Evolutionary conservation across 2,888 invertebrate species (phyloP).

Genomic region (Drosophila anceps): DNA sequence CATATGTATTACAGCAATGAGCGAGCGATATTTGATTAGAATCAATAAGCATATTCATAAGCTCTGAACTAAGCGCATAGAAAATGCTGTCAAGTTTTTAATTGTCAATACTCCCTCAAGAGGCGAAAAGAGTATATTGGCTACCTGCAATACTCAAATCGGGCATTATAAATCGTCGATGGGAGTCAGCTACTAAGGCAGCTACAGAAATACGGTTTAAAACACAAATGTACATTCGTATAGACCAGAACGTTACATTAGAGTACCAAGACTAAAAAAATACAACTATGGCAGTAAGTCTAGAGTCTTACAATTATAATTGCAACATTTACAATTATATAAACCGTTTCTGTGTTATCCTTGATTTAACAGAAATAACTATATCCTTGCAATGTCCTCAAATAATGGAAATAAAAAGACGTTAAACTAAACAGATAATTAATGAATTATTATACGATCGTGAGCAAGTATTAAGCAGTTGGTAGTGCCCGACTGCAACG

Average conservation of each 20-base stretch:
- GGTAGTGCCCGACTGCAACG: background rate
- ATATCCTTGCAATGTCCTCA: background rate
- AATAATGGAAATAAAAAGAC: no score
- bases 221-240: background rate
- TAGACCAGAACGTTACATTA: background rate
- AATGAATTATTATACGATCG: no score
- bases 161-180: no score
- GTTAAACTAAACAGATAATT: no score
- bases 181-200: no score
- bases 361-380: no score
- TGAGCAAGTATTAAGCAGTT: background rate
- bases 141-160: background rate
- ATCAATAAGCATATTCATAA: slow-evolving; percentile 37
- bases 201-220: background rate
- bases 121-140: background rate
- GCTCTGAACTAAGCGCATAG: slow-evolving; percentile 1
- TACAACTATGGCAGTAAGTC: background rate
- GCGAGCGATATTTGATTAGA: background rate
- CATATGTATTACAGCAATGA: background rate
- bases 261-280: background rate
- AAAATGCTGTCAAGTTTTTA: background rate
- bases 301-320: background rate
- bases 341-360: no score
- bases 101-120: background rate
- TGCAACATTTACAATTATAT: no score